Base-by-base conservation (phyloP, 2,113 vertebrate genomes). In the Percopsis transmontana region DNA sequence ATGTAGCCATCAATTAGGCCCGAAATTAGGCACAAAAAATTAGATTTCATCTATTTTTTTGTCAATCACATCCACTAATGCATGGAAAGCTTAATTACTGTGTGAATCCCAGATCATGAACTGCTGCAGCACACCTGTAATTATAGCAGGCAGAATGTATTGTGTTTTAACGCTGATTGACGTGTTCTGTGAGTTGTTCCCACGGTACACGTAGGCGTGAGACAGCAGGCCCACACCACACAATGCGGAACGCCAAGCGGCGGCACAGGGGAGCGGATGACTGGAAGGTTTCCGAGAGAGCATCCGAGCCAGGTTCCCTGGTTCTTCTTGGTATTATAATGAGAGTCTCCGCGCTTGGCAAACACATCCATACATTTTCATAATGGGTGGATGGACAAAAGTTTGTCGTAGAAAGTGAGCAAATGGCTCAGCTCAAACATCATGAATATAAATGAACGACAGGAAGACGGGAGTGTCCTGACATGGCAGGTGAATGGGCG, bases 341-440 rank as follows among this genome's bases (percentile, higher is more conserved):
- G 5, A 33, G 72, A 79, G 63, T 76, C 78, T 76, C 77, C 7
- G 9, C 56, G 74, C 76, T 84, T 69, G 72, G 60, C 73, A 83
- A 82, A 80, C 72, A 76, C 70, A 62, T 16, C 62, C 65, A 79
- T 83, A 79, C 27, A 77, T 86, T 85, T 84, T 84, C 70, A 81
- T 74, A 83, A 83, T 63, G 65, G 80, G 77, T 86, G 82, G 76
- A 73, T 72, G 77, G 82, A 74, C 66, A 40, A 13, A 10, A 54
- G 63, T 72, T 86, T 33, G 80, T 82, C 70, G 71, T 55, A 58
- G 68, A 70, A 63, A 72, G 71, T 57, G 75, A 79, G 73, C 75
- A 82, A 81, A 82, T 80, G 82, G 65, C 79, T 75, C 63, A 7
- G 51, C 70, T 73, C 67, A 69, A 75, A 68, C 73, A 68, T 75